Evolutionary conservation across 2,113 vertebrate species (phyloP).

Genomic region (Dryoscopus gambensis): DNA sequence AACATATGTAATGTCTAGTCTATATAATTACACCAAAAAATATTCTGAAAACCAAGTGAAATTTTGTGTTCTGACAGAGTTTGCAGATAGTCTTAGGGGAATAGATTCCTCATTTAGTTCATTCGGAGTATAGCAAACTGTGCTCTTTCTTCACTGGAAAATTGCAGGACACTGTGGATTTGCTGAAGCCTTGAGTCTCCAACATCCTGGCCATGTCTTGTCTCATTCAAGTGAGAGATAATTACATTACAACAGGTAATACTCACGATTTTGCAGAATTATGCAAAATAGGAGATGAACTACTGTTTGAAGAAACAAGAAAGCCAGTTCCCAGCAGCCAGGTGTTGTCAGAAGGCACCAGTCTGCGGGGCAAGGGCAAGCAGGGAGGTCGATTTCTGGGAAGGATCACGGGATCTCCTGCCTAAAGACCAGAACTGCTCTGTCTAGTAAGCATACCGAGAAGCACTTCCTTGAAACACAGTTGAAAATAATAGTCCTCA

Average conservation of each 20-base stretch:
- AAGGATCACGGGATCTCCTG: not conserved
- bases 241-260: not conserved
- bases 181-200: not conserved
- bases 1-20: not conserved
- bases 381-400: not conserved
- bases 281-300: not conserved
- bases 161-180: not conserved
- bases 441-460: not conserved
- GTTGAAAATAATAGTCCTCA: constrained; percentile 20
- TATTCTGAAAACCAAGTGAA: not conserved
- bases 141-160: not conserved
- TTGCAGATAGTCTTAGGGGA: not conserved
- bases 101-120: not conserved
- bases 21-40: not conserved
- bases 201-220: not conserved
- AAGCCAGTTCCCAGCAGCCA: not conserved
- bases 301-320: not conserved
- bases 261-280: not conserved
- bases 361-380: not conserved
- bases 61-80: not conserved
- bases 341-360: not conserved
- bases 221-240: not conserved
- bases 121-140: not conserved
- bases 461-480: constrained; percentile 44
- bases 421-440: not conserved